Base-by-base conservation (phyloP, 1,140 invertebrate genomes). In the Drosophila insularis region DNA sequence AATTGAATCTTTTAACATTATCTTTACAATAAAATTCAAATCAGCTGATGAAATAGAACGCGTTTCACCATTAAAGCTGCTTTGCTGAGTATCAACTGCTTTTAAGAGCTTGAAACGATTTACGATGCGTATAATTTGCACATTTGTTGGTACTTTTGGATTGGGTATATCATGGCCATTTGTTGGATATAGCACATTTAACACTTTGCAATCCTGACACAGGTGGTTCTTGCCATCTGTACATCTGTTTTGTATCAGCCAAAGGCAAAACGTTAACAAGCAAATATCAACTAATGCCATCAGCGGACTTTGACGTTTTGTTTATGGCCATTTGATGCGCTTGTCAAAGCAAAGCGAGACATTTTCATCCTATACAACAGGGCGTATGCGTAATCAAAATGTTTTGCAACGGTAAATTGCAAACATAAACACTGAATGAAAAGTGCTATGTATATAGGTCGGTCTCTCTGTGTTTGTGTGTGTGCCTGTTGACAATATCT, bases 321-420 rank as follows among this genome's bases (percentile, higher is more conserved):
- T 80, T 79, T 79, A 71, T 82, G 75, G 54, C 35, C 63, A 67
- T 56, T 76, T 66, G 81, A 77, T 79, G 66, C 61, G 81, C 73
- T 75, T 84, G 81, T 86, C 81, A 85, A 85, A 86, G 81, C 74
- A 68, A 61, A 31, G 6, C 27, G 5, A 58, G 65, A 63, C 76
- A 10, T 14, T 43, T 39, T 70, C 66, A 63, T 66, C 58, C 68
- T 40, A 53, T 63, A n/a, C n/a, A 73, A 78, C 81, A 74, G 60
- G 81, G 70, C 81, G 81, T 81, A 81, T 85, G 81, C 81, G 78
- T 81, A 85, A 81, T 86, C 81, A 86, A 86, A 85, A 86, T 86
- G 81, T 81, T 84, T 77, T 84, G 81, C 78, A 64, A 8, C 74
- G 60, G 13, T 71, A 81, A 84, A 84, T 74, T 79, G 64, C 74